Evolutionary conservation across 1,140 invertebrate species (phyloP).

Genomic region (Saccostrea echinata): DNA sequence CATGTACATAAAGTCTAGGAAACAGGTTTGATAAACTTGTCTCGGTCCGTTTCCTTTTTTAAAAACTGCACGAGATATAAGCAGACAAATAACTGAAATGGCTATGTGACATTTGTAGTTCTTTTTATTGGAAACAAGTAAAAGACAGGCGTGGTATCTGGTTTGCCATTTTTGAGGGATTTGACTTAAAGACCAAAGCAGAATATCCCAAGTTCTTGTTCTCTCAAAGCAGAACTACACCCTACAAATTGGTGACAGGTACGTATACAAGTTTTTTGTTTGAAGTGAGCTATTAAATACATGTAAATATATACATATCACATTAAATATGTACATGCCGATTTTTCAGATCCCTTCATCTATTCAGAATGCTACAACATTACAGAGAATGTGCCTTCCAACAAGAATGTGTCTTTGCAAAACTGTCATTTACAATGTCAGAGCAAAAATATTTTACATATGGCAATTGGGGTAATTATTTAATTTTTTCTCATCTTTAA

Average conservation of each 20-base stretch:
- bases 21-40: no score
- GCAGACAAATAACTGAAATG: no score
- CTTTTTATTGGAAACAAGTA: neutral
- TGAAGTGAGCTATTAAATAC: neutral
- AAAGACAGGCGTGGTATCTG: neutral
- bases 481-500: neutral
- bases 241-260: neutral
- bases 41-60: no score
- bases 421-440: neutral
- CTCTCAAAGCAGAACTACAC: neutral
- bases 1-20: no score
- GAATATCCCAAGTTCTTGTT: neutral
- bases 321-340: neutral
- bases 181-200: neutral
- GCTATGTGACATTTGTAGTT: neutral
- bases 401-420: neutral
- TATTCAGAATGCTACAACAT: neutral
- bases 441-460: neutral
- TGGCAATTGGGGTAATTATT: constrained; percentile 15
- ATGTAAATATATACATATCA: neutral
- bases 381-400: neutral
- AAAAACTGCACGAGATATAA: no score
- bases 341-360: constrained; percentile 2
- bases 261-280: neutral
- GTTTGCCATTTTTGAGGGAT: constrained; percentile 2